phyloP scores from a whole-genome alignment of 2,113 vertebrate genomes.

The Hemibagrus wyckioides region DNA sequence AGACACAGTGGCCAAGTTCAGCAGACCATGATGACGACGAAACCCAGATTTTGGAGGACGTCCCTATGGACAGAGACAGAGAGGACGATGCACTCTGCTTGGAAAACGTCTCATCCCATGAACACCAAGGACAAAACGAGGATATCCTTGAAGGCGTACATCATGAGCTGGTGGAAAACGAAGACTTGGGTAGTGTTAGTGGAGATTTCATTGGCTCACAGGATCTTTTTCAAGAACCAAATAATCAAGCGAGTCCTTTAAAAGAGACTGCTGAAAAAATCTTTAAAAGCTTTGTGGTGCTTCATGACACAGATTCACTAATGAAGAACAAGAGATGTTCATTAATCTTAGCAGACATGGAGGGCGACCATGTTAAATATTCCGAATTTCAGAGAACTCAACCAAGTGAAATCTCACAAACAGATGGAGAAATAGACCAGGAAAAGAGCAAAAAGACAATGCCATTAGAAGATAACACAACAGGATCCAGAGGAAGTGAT shows the following conservation, averaged over 20 bases:
- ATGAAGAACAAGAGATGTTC: not conserved
- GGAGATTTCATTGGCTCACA: not conserved
- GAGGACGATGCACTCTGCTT: not conserved
- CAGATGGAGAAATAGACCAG: not conserved
- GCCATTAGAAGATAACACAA: not conserved
- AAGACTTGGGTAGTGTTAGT: not conserved
- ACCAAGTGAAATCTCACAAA: not conserved
- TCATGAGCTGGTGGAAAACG: not conserved
- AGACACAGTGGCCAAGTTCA: conserved; percentile 18
- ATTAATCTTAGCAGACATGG: not conserved
- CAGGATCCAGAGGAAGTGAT: not conserved
- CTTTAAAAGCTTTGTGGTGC: not conserved
- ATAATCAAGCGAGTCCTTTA: not conserved
- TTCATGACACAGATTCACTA: not conserved
- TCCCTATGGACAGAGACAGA: not conserved
- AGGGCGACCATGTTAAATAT: not conserved
- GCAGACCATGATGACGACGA: not conserved
- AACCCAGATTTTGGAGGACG: not conserved
- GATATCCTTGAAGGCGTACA: not conserved
- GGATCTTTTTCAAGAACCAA: conserved; percentile 22
- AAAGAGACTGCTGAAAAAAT: not conserved
- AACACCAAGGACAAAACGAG: not conserved
- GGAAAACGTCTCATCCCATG: not conserved
- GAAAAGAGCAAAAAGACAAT: not conserved
- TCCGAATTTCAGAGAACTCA: not conserved